Percentiles rank a stretch among this genome's conserved stretches.
These are phyloP conservation scores for Sinotaia quadrata DNA, from an alignment of 2,888 invertebrate genomes.

Conservation along the genomic window DNA sequence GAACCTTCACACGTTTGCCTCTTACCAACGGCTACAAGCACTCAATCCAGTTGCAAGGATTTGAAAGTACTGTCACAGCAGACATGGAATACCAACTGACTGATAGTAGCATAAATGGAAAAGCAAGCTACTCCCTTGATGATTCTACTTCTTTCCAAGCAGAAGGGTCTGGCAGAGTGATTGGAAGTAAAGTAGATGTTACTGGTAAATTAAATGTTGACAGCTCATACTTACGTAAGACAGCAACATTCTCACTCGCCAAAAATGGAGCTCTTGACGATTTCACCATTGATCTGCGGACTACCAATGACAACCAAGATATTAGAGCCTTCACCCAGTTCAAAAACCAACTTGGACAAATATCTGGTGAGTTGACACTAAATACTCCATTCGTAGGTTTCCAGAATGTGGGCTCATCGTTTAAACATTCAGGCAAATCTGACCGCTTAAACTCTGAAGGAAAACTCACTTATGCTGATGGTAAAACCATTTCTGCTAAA, in stretches of 20 bases:
- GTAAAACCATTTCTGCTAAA: conserved; percentile 27
- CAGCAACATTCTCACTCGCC: background rate
- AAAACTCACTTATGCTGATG: conserved; percentile 26
- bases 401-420: conserved; percentile 27
- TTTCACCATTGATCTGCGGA: conserved; percentile 3
- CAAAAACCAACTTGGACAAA: conserved; percentile 1
- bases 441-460: conserved; percentile 33
- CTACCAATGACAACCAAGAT: background rate
- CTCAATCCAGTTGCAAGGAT: conserved; percentile 5
- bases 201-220: conserved; percentile 11
- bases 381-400: conserved; percentile 21
- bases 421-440: conserved; percentile 33
- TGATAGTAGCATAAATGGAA: background rate
- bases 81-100: background rate
- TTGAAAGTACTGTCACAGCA: background rate
- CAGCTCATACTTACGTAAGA: background rate
- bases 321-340: background rate
- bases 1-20: background rate
- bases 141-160: background rate
- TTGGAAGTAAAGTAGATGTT: background rate
- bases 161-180: background rate
- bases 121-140: background rate
- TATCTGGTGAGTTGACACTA: conserved; percentile 29
- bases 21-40: conserved; percentile 15
- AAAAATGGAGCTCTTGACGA: conserved; percentile 25